Evolutionary conservation across 1,140 invertebrate genomes (phyloP), one percentile per base, ranked within the genome.

Genomic region (Magallana angulata): DNA sequence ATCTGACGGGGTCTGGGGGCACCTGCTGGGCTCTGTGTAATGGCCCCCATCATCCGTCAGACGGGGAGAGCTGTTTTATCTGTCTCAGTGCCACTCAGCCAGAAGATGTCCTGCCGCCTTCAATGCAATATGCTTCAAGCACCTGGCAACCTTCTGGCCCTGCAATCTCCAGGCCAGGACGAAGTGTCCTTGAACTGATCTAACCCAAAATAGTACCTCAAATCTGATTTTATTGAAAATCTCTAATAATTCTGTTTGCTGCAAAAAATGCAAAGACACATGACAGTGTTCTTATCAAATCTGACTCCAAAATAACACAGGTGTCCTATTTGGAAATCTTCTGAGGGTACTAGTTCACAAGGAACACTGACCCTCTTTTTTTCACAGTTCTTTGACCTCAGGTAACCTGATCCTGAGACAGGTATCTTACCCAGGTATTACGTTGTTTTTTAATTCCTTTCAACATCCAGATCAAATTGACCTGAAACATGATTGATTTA

Each of bases 381-480:
- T 48, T 48, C 64, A 11, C 24, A 36, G 24, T 76, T 76, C 68
- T 24, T 76, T 76, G 68, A 76, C 68, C 24, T 76, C 68, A 76
- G 68, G 68, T 76, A 76, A 76, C 24, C 14, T 76, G 24, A 76
- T 76, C 24, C 68, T 30, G 18, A 76, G 8, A 11, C 18, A 9
- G 18, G 18, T 11, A 24, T 30, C 12, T 76, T 76, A 30, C 24
- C 24, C 24, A 30, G 68, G 68, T 76, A 30, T 36, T 76, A 18
- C 5, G 14, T 16, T 62, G 36, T 48, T 48, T 48, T 62, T 62
- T 62, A 62, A n/a, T 12, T 62, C 14, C 60, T 76, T 36, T 71
- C 64, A 71, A 71, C 64, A 71, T 71, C 24, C 24, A 36, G 68
- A 76, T 76, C 68, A 76, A 76, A 76, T 36, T 76, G 68, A 76